Base-by-base conservation (phyloP, 2,888 invertebrate genomes). In the Sarcophaga rosellei region DNA sequence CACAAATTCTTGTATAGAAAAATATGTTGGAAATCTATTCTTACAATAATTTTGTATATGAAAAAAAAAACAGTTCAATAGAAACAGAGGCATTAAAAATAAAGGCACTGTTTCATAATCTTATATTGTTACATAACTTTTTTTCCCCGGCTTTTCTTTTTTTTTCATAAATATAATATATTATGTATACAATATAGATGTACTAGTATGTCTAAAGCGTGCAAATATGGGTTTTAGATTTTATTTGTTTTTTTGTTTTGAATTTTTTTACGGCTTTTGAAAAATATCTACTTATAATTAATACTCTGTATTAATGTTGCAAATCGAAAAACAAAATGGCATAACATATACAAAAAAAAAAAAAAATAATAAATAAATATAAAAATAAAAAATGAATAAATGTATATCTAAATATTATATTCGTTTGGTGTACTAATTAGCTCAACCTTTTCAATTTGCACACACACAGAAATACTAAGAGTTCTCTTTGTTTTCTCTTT, bases 21-120 rank as follows among this genome's bases (percentile, higher is more conserved):
- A 76, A 70, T 70, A 75, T 57, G 65, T 84, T n/a, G 70, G 70
- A 84, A 80, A 84, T 82, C 84, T 81, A 35, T 66, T 66, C 15
- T 57, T 66, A 53, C 17, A 53, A 17, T 53, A 53, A 53, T 15
- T 57, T 20, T 61, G 5, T 61, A 61, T 21, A 17, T 75, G 11
- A 47, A 15, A 17, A 47, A 47, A 5, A 17, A 79, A 78, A 80
- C 59, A 78, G 23, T 80, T 80, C 15, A 70, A 76, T 4, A 78
- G 86, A 86, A 86, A 86, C 86, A 86, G 86, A 83, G 59, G 65
- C 73, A 83, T 62, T 74, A 59, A 63, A 84, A 86, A 86, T 78
- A 86, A 84, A 86, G 86, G 86, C 86, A 86, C 86, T 84, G 86
- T 86, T 86, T 86, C 84, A 74, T 70, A 62, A 76, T 35, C 15